Percentiles rank a stretch among this genome's conserved stretches.
phyloP scores from a whole-genome alignment of 1,140 invertebrate genomes.

The Camponotus floridanus region DNA sequence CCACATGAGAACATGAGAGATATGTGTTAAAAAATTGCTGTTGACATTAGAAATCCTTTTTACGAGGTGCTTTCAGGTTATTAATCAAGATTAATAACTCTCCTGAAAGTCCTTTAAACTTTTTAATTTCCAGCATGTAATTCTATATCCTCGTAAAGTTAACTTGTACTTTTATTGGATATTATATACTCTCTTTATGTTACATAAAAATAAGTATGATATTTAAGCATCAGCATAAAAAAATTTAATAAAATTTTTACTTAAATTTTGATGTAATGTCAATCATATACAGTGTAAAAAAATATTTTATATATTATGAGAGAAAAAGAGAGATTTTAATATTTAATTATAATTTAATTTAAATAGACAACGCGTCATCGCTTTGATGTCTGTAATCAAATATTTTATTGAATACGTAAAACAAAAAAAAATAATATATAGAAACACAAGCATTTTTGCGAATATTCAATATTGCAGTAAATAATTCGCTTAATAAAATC shows the following conservation, averaged over 20 bases:
- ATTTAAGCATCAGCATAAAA: constrained; percentile 47
- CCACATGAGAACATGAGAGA: background rate
- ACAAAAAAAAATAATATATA: background rate
- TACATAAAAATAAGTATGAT: constrained; percentile 59
- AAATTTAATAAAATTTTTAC: constrained; percentile 38
- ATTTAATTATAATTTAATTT: constrained; percentile 26
- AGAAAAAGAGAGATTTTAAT: background rate
- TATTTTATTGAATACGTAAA: background rate
- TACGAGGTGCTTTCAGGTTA: background rate
- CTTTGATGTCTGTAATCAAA: background rate
- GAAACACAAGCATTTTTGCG: background rate
- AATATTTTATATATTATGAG: background rate
- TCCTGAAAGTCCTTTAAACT: constrained; percentile 22
- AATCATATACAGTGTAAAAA: background rate
- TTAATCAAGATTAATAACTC: constrained; percentile 33
- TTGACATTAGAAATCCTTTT: background rate
- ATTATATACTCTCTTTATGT: constrained; percentile 35
- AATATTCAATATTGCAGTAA: background rate
- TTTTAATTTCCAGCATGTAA: constrained; percentile 55
- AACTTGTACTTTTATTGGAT: constrained; percentile 57
- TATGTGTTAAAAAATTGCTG: background rate
- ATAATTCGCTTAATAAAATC: background rate
- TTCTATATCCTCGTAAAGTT: constrained; percentile 45
- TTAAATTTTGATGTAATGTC: constrained; percentile 55
- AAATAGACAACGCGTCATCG: background rate